These are phyloP conservation scores for Drosophila varians DNA, from an alignment of 1,140 invertebrate genomes.

Conservation along the genomic window DNA sequence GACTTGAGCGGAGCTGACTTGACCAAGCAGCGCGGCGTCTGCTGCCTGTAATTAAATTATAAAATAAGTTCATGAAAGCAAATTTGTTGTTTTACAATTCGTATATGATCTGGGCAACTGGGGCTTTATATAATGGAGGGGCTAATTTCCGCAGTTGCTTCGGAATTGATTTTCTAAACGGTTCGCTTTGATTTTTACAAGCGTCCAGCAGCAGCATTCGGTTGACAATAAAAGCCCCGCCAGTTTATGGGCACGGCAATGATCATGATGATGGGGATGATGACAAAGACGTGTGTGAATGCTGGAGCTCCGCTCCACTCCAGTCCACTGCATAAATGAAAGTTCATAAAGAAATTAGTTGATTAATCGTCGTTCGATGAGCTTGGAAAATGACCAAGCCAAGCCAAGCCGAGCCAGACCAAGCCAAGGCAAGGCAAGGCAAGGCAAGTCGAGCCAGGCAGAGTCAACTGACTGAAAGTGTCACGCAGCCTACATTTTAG, in stretches of 20 bases:
- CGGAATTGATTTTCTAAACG: conserved; percentile 76
- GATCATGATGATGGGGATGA: conserved; percentile 53
- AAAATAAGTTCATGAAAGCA: conserved; percentile 78
- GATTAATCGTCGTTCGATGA: conserved; percentile 81
- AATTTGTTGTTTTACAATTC: conserved; percentile 75
- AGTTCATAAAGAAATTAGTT: conserved; percentile 82
- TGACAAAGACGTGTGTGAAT: conserved; percentile 70
- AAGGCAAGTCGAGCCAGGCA: neutral
- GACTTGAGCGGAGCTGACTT: conserved; percentile 51
- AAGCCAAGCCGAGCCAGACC: conserved; percentile 13
- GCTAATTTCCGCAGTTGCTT: conserved; percentile 13
- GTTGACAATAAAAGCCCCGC: conserved; percentile 45
- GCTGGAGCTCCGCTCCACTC: conserved; percentile 29
- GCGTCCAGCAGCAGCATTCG: neutral
- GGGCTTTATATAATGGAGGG: conserved; percentile 62
- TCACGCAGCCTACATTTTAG: conserved; percentile 79
- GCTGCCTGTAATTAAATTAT: conserved; percentile 74
- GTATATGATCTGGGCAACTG: conserved; percentile 41
- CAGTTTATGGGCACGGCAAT: conserved; percentile 43
- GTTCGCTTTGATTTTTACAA: conserved; percentile 62
- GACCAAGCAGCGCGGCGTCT: conserved; percentile 40
- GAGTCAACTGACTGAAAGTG: conserved; percentile 69
- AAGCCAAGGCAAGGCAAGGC: no score
- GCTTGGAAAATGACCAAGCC: conserved; percentile 77
- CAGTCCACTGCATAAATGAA: conserved; percentile 73